Evolutionary conservation across 2,888 invertebrate genomes (phyloP).

Genomic region (Charanyca ferruginea): DNA sequence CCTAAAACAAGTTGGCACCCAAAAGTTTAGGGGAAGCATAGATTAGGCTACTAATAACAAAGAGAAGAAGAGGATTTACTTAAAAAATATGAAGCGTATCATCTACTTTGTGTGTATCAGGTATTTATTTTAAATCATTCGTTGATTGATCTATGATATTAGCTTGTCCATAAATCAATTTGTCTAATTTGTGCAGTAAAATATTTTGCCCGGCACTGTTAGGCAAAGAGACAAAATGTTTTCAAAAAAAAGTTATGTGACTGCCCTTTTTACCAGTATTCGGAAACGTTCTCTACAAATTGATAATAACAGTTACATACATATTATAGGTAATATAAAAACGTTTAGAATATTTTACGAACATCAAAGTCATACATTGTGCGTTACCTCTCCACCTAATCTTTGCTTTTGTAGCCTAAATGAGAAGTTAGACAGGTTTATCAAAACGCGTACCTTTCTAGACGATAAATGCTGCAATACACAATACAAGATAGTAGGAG

Average conservation of each 20-base stretch:
- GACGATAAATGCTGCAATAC: conserved; percentile 13
- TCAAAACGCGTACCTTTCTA: neutral
- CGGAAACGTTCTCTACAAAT: conserved; percentile 7
- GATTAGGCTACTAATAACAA: conserved; percentile 55
- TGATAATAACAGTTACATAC: conserved; percentile 13
- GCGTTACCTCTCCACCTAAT: conserved; percentile 49
- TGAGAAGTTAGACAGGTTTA: conserved; percentile 21
- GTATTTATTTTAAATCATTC: conserved; percentile 3
- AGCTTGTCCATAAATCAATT: neutral
- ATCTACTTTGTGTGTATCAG: conserved; percentile 1
- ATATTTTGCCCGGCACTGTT: neutral
- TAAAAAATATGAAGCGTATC: conserved; percentile 18
- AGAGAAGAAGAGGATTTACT: conserved; percentile 33
- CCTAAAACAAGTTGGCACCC: conserved; percentile 69
- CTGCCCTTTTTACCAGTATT: conserved; percentile 2
- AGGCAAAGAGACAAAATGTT: conserved; percentile 7
- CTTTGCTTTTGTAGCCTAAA: conserved; percentile 57
- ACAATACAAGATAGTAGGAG: neutral
- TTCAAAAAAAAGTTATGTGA: neutral
- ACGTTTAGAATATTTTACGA: conserved; percentile 57
- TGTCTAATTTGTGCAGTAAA: neutral
- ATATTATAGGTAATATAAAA: conserved; percentile 16
- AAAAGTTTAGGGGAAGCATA: conserved; percentile 62
- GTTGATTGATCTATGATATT: neutral
- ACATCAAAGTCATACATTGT: conserved; percentile 52